phyloP scores from a whole-genome alignment of 1,140 invertebrate species.

The Leptopilina clavipes region DNA sequence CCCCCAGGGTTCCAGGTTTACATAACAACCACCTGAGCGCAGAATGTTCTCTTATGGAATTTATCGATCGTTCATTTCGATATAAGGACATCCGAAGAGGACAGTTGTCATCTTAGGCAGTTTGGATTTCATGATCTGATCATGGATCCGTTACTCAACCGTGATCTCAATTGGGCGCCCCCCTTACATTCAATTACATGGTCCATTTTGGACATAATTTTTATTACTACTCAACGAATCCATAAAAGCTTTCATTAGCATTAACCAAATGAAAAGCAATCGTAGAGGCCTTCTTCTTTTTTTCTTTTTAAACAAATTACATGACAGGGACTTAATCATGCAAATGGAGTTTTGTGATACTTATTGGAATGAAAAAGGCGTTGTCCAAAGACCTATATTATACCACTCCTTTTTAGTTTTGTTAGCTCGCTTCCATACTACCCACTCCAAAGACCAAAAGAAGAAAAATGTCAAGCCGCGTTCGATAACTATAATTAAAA shows the following conservation, averaged over 20 bases:
- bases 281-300: not conserved
- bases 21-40: conserved; percentile 55
- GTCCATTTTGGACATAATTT: conserved; percentile 5
- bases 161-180: conserved; percentile 61
- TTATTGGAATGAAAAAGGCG: conserved; percentile 30
- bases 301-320: not conserved
- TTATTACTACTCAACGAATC: not conserved
- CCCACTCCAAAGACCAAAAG: not conserved
- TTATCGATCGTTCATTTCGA: conserved; percentile 61
- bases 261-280: not conserved
- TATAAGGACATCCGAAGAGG: conserved; percentile 61
- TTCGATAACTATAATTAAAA: conserved; percentile 31
- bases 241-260: conserved; percentile 4
- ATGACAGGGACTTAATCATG: conserved; percentile 7
- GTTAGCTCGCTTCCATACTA: not conserved
- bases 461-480: conserved; percentile 11
- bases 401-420: conserved; percentile 28
- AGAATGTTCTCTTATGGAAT: conserved; percentile 59
- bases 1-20: conserved; percentile 50
- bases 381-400: conserved; percentile 33
- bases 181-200: conserved; percentile 57
- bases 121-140: conserved; percentile 50
- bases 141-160: conserved; percentile 65
- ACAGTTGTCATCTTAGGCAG: conserved; percentile 42
- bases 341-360: conserved; percentile 31